Base-by-base conservation (phyloP, 2,113 vertebrate species). In the Pyrgilauda ruficollis region DNA sequence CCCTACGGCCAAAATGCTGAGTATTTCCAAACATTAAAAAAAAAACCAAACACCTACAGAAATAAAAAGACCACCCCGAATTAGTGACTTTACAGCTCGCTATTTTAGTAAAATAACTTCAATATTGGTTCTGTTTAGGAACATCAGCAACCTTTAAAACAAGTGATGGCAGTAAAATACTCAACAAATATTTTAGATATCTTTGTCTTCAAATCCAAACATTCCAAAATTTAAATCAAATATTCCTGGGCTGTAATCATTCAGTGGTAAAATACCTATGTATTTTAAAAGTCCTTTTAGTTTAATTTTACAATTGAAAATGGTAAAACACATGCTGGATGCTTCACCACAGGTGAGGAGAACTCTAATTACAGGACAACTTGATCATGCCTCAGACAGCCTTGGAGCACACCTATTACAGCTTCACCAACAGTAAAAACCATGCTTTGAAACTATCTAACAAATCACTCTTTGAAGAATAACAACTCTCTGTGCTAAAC, bases 191-290 rank as follows among this genome's bases (percentile, higher is more conserved):
- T 69, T 95, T 70, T 77, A 94, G 56, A 27, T 3, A 13, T 16
- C 84, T 87, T 74, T 77, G 58, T 86, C 90, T 55, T 64, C 79
- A 95, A 91, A 95, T 20, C 12, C 58, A 94, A 91, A 91, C 33
- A 93, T 90, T 94, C 16, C 58, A 87, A 70, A 97, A 87, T 49
- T 43, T 89, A 95, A 43, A 93, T 63, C 73, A 95, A 90, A 82
- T 62, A 62, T 78, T 46, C 78, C 14, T 55, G 56, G 75, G 27
- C 62, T 96, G 58, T 83, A 84, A 77, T 75, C n/a, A 79, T 55
- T 89, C 79, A 74, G 56, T 31, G 33, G 30, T 86, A 95, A 97
- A 96, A 88, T 73, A 94, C 14, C 50, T 86, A 78, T 3, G 2
- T 55, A 35, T 89, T 96, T 96, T 79, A 50, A 79, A 97, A 89